Evolutionary conservation across 2,888 invertebrate genomes (phyloP).

Genomic region (Lepas anatifera): DNA sequence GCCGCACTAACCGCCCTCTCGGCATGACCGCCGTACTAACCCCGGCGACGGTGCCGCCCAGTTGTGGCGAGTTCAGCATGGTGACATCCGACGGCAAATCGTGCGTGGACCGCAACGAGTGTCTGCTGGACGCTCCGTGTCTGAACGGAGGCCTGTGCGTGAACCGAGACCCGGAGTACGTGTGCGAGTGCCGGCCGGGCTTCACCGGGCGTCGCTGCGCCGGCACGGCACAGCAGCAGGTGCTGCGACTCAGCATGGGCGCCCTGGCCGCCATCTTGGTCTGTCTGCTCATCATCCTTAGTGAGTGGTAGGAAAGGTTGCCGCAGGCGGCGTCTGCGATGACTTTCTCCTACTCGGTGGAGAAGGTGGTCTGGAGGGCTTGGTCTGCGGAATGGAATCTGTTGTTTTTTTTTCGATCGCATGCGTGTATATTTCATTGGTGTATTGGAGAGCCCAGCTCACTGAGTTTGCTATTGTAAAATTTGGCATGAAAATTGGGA

Average conservation of each 20-base stretch:
- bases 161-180: constrained; percentile 78
- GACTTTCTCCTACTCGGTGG: too few relatives aligned
- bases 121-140: constrained; percentile 75
- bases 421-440: too few relatives aligned
- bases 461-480: too few relatives aligned
- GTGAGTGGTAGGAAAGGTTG: too few relatives aligned
- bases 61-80: constrained; percentile 86
- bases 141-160: constrained; percentile 84
- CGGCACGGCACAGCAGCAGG: constrained; percentile 84
- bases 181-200: constrained; percentile 82
- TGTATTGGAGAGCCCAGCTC: too few relatives aligned
- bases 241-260: constrained; percentile 89
- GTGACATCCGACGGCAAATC: constrained; percentile 81
- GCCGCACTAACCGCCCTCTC: background rate
- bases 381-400: too few relatives aligned
- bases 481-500: too few relatives aligned
- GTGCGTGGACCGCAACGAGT: constrained; percentile 92
- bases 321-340: too few relatives aligned
- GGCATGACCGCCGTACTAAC: background rate
- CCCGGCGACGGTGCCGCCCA: constrained; percentile 32
- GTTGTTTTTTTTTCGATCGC: background rate
- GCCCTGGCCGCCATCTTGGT: constrained; percentile 94
- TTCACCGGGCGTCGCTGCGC: constrained; percentile 93
- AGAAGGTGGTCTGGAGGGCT: too few relatives aligned
- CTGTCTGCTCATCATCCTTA: constrained; percentile 89